Conservation (phyloP, 2,113 vertebrate genomes). For the Cynopterus brachyotis region DNA sequence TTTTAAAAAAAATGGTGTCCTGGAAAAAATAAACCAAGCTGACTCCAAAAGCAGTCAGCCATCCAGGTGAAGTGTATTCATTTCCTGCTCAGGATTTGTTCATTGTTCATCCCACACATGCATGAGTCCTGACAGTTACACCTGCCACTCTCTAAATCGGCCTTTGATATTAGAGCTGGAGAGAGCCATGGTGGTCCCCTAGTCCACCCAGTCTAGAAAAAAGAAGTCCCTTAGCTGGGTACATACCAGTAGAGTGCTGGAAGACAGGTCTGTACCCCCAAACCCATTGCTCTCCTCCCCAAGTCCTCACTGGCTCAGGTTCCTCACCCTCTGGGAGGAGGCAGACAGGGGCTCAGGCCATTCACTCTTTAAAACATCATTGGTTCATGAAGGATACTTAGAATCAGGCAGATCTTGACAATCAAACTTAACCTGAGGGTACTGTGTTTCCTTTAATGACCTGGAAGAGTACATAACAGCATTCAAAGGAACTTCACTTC, state of each 20-base stretch:
- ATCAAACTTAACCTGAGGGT: background rate
- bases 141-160: background rate
- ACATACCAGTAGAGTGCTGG: background rate
- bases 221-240: background rate
- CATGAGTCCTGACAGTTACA: background rate
- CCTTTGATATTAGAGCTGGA: background rate
- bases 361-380: background rate
- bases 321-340: background rate
- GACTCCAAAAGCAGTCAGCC: background rate
- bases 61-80: background rate
- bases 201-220: background rate
- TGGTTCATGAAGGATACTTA: background rate
- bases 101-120: background rate
- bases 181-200: background rate
- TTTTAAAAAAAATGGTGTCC: background rate
- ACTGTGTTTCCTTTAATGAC: background rate
- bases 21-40: background rate
- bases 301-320: background rate
- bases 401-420: background rate
- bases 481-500: conserved; percentile 11
- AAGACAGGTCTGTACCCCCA: background rate
- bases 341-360: background rate
- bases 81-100: conserved; percentile 34
- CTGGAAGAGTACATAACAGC: background rate
- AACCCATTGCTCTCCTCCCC: no score